phyloP scores from a whole-genome alignment of 2,888 invertebrate species.

The Caenorhabditis panamensis region DNA sequence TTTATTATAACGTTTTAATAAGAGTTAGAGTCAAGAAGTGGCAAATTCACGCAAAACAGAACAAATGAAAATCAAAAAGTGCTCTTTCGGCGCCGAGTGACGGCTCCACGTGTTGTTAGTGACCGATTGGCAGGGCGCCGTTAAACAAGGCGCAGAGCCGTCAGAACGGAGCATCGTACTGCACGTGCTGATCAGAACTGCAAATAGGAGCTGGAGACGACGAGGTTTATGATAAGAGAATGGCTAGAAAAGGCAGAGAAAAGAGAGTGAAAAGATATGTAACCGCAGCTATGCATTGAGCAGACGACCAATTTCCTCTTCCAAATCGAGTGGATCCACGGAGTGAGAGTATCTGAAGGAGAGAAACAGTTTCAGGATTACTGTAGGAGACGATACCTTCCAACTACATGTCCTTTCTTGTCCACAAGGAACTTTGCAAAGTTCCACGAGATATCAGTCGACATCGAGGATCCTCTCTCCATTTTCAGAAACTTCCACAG shows the following conservation, averaged over 20 bases:
- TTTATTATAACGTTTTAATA: neutral
- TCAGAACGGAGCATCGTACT: constrained; percentile 35
- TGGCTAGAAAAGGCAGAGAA: constrained; percentile 4
- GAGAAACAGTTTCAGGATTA: neutral
- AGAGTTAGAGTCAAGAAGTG: neutral
- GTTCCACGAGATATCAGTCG: constrained; percentile 89
- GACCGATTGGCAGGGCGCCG: constrained; percentile 9
- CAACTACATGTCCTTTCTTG: constrained; percentile 74
- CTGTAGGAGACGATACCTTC: constrained; percentile 43
- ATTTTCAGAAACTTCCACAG: constrained; percentile 84
- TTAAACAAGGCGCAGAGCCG: constrained; percentile 34
- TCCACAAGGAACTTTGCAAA: constrained; percentile 91
- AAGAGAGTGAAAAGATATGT: constrained; percentile 11
- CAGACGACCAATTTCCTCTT: constrained; percentile 72
- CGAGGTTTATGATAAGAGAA: neutral
- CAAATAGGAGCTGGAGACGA: neutral
- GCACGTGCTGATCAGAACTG: constrained; percentile 3
- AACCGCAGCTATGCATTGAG: constrained; percentile 43
- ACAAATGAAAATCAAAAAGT: constrained; percentile 12
- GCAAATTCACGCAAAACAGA: neutral
- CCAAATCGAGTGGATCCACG: constrained; percentile 72
- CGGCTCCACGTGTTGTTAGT: constrained; percentile 41
- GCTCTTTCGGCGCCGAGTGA: neutral
- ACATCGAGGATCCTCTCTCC: constrained; percentile 82
- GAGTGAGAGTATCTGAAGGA: constrained; percentile 74